Evolutionary conservation across 2,888 invertebrate species (phyloP).

Genomic region (Drosophila buzzatii): DNA sequence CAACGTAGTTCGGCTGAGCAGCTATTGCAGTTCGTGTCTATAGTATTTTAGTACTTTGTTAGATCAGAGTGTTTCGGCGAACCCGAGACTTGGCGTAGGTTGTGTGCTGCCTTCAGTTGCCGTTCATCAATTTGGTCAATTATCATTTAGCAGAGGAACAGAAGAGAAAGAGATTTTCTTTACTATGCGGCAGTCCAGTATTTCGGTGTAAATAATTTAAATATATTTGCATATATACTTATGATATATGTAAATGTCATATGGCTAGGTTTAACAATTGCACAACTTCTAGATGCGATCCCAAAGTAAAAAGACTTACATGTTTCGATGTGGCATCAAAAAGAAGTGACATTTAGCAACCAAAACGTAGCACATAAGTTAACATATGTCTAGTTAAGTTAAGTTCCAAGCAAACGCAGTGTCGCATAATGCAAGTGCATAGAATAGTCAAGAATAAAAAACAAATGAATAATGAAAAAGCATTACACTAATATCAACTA

Average conservation of each 20-base stretch:
- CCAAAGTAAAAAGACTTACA: constrained; percentile 71
- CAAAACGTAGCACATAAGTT: constrained; percentile 64
- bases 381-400: constrained; percentile 66
- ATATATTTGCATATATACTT: constrained; percentile 1
- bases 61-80: constrained; percentile 37
- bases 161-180: constrained; percentile 1
- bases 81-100: constrained; percentile 62
- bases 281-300: constrained; percentile 77
- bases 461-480: neutral
- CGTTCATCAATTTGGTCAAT: constrained; percentile 76
- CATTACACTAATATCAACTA: constrained; percentile 52
- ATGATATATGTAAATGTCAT: constrained; percentile 58
- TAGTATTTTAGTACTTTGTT: constrained; percentile 26
- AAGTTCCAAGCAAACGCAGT: constrained; percentile 40
- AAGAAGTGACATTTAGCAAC: constrained; percentile 37
- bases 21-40: constrained; percentile 27
- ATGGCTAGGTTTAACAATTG: constrained; percentile 55
- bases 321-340: constrained; percentile 53
- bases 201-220: constrained; percentile 70
- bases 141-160: constrained; percentile 62
- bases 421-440: constrained; percentile 51
- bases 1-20: constrained; percentile 28
- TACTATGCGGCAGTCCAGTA: constrained; percentile 60
- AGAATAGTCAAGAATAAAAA: constrained; percentile 48
- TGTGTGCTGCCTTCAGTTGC: constrained; percentile 71